Evolutionary conservation across 2,113 vertebrate species (phyloP).

Genomic region (Dicentrarchus labrax): DNA sequence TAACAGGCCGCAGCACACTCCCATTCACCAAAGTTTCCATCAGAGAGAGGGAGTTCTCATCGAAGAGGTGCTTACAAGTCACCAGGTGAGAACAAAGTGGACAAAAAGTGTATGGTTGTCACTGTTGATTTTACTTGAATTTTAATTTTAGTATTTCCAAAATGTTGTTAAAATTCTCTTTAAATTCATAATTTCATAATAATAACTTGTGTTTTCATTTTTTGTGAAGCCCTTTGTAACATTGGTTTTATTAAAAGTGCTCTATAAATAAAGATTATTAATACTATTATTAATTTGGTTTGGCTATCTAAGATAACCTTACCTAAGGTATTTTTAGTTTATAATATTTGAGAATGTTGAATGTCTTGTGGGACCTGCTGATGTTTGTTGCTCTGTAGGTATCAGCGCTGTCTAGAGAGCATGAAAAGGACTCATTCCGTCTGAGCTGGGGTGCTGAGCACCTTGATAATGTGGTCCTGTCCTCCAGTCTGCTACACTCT

Average conservation of each 20-base stretch:
- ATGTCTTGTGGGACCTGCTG: background rate
- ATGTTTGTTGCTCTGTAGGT: slow-evolving; percentile 79
- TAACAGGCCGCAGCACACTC: slow-evolving; percentile 88
- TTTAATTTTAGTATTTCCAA: too few relatives aligned
- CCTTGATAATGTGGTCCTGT: slow-evolving; percentile 96
- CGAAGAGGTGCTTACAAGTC: slow-evolving; percentile 91
- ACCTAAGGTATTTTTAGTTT: background rate
- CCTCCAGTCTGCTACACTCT: slow-evolving; percentile 95
- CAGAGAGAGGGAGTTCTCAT: slow-evolving; percentile 91
- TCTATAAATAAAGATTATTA: too few relatives aligned
- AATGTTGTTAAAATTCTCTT: too few relatives aligned
- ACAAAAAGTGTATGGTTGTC: background rate
- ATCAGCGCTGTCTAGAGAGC: slow-evolving; percentile 88
- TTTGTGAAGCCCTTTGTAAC: too few relatives aligned
- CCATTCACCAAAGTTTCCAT: slow-evolving; percentile 90
- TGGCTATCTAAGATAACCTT: background rate
- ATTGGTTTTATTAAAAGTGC: too few relatives aligned
- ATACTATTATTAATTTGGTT: background rate
- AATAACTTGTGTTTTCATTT: too few relatives aligned
- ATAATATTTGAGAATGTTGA: background rate
- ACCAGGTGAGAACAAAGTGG: slow-evolving; percentile 85
- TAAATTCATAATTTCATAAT: too few relatives aligned
- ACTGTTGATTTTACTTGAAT: too few relatives aligned
- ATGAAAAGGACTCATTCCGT: slow-evolving; percentile 92
- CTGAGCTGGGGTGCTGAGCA: slow-evolving; percentile 96